These are phyloP conservation scores for Pyrocoelia pectoralis DNA, from an alignment of 2,888 invertebrate species.

Conservation along the genomic window DNA sequence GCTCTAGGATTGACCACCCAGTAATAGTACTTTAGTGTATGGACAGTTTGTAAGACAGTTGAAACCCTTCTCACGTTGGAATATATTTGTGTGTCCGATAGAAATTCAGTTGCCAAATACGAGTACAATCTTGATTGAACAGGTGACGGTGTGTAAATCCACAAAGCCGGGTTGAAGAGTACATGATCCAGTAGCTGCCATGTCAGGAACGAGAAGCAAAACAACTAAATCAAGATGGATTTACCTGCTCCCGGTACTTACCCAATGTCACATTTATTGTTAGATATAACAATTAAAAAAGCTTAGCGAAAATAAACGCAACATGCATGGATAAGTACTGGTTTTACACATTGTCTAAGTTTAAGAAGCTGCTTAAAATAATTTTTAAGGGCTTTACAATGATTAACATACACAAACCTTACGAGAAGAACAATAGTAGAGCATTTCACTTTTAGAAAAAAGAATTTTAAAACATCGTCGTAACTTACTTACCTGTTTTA, in stretches of 20 bases:
- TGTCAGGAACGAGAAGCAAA: slow-evolving; percentile 89
- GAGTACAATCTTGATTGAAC: slow-evolving; percentile 96
- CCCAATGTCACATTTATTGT: slow-evolving; percentile 50
- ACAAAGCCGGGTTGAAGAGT: slow-evolving; percentile 98
- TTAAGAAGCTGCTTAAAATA: slow-evolving; percentile 30
- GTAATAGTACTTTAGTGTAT: slow-evolving; percentile 98
- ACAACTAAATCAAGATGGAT: slow-evolving; percentile 79
- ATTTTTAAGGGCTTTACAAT: slow-evolving; percentile 10
- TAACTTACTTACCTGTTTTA: slow-evolving; percentile 80
- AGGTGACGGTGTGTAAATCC: slow-evolving; percentile 97
- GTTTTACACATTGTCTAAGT: slow-evolving; percentile 39
- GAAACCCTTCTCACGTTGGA: slow-evolving; percentile 96
- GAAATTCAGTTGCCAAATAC: slow-evolving; percentile 98
- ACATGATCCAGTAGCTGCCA: slow-evolving; percentile 99
- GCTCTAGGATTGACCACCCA: slow-evolving; percentile 97
- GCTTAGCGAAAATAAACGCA: slow-evolving; percentile 37
- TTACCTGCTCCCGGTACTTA: slow-evolving; percentile 65
- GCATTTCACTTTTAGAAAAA: too few species aligned
- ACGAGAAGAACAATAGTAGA: background rate
- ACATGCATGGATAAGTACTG: slow-evolving; percentile 61
- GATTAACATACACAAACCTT: slow-evolving; percentile 5
- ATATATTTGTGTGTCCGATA: slow-evolving; percentile 97
- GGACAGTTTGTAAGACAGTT: slow-evolving; percentile 97
- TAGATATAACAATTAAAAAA: slow-evolving; percentile 30
- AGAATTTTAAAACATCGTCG: background rate